Percentiles rank a stretch among this genome's conserved stretches.
Evolutionary conservation across 2,113 vertebrate genomes (phyloP).

Genomic region (Argyrosomus japonicus): DNA sequence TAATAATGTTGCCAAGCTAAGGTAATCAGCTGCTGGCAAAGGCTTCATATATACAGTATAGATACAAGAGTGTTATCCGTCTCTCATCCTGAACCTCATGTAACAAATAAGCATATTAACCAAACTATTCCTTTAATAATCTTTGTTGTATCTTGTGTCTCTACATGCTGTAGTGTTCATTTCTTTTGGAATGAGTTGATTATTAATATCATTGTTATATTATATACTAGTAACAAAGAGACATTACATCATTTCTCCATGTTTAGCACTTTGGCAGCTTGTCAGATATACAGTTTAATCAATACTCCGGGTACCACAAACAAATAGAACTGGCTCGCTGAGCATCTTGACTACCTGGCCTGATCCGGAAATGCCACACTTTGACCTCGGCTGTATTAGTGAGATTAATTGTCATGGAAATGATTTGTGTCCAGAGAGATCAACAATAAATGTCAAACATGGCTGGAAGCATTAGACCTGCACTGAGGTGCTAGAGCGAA

Average conservation of each 20-base stretch:
- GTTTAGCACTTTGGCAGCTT: not conserved
- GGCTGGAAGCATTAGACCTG: slow-evolving; percentile 29
- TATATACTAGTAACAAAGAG: not conserved
- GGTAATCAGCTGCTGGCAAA: not conserved
- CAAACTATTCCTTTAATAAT: not conserved
- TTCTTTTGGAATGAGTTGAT: not conserved
- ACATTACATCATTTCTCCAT: not conserved
- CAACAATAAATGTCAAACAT: slow-evolving; percentile 56
- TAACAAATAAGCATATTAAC: not conserved
- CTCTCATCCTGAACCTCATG: not conserved
- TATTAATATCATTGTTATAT: not conserved
- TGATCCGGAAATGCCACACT: slow-evolving; percentile 18
- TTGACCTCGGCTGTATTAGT: slow-evolving; percentile 35
- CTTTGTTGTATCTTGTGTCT: not conserved
- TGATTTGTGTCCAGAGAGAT: slow-evolving; percentile 43
- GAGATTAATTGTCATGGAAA: slow-evolving; percentile 48
- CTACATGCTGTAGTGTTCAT: not conserved
- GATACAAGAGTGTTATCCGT: not conserved
- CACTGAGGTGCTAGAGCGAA: slow-evolving; percentile 25
- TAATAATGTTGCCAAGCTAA: not conserved
- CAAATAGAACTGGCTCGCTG: not conserved
- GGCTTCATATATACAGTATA: not conserved
- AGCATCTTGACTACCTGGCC: not conserved
- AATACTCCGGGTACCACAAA: not conserved
- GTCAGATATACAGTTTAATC: slow-evolving; percentile 3